Evolutionary conservation across 2,113 vertebrate genomes (phyloP), one percentile per base, ranked within the genome.

Genomic region (Zosterops japonicus): DNA sequence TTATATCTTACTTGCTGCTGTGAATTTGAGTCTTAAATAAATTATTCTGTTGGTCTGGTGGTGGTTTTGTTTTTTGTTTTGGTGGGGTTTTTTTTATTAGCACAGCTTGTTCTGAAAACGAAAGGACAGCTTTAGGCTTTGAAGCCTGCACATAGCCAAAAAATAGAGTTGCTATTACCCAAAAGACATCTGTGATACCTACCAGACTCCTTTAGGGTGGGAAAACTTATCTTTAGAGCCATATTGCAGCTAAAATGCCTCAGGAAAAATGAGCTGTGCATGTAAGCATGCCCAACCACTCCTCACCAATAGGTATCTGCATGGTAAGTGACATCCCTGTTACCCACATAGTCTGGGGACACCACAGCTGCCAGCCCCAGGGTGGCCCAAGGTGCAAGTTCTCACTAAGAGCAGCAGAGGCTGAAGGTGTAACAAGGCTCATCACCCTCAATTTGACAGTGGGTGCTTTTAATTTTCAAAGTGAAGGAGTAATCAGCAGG

Each of bases 1-100:
- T 96, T 94, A 90, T 94, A 83, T 95, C 93, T 94, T 83, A 93
- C 71, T 90, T 83, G 85, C 88, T 96, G 71, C 90, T 96, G 83
- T 36, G 69, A 94, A 93, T 88, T 55, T 57, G 72, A 96, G 28
- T 93, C 88, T 95, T 95, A 83, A 92, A 79, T 60, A 95, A 95
- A 95, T 95, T 96, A 95, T 95, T 91, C 93, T 81, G 71, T 86
- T 93, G 90, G 92, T 90, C 84, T 89, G 17, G 8, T 6, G 59
- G 57, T 42, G 15, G 11, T 27, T 49, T 33, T 33, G 21, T 25
- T 29, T 64, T 23, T 47, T 47, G 47, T 12, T 47, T 49, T 49
- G 13, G 24, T 23, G 11, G 11, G 46, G 46, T 46, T 49, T 49
- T 41, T 65, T 29, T 16, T 5, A 18, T 8, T 50, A 90, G 36